These are phyloP conservation scores for Muscicapa striata DNA, from an alignment of 2,797 vertebrate genomes.

Conservation along the genomic window DNA sequence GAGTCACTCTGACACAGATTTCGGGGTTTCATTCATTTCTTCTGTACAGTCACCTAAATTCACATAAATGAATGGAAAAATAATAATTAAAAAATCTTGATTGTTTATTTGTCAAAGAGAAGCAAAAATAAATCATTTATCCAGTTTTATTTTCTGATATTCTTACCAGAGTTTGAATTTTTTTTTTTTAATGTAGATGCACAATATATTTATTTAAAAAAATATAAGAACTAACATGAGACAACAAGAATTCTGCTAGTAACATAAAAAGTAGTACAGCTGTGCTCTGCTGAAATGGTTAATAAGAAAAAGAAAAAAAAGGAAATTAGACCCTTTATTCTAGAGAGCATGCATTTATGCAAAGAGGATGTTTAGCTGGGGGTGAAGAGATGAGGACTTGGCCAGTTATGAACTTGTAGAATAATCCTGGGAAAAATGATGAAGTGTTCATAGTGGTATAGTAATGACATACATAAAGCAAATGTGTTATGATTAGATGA, in stretches of 20 bases:
- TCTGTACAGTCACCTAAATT: neutral
- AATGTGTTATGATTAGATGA: conserved; percentile 60
- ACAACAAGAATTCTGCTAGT: neutral
- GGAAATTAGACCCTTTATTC: conserved; percentile 61
- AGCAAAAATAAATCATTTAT: conserved; percentile 35
- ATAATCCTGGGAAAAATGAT: conserved; percentile 56
- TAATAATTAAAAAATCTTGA: neutral
- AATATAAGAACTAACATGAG: neutral
- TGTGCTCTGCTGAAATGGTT: conserved; percentile 57
- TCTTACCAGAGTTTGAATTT: conserved; percentile 29
- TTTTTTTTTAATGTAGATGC: neutral
- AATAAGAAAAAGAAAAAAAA: conserved; percentile 43
- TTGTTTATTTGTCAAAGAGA: conserved; percentile 7
- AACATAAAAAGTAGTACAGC: neutral
- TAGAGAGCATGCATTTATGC: conserved; percentile 56
- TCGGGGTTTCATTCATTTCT: neutral
- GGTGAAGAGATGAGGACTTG: conserved; percentile 54
- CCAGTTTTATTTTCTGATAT: conserved; percentile 50
- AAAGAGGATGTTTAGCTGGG: conserved; percentile 62
- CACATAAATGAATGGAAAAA: neutral
- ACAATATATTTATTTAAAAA: neutral
- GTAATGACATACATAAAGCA: conserved; percentile 55
- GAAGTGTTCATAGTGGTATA: conserved; percentile 38
- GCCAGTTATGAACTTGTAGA: conserved; percentile 54
- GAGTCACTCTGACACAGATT: neutral